Evolutionary conservation across 2,888 invertebrate species (phyloP), one percentile per base, ranked within the genome.

Genomic region (Crocallis elinguaria): DNA sequence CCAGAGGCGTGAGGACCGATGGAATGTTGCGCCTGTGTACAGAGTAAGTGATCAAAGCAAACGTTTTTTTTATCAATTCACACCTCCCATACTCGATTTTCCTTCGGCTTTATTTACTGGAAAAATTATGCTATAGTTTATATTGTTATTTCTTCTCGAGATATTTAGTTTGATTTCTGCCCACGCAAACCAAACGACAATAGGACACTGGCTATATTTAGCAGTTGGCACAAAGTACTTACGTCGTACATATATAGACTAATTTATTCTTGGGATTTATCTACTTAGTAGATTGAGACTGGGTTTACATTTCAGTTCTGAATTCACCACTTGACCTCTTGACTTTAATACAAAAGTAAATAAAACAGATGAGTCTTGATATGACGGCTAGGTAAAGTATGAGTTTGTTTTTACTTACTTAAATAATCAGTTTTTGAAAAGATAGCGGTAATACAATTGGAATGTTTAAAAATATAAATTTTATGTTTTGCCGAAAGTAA

Each of bases 21-120:
- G 86, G 86, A 84, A 83, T 83, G 77, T 75, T 69, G 66, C 73
- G 71, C 63, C 70, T 66, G 68, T 79, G 64, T 74, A 77, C 75
- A 76, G 74, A 77, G 88, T 88, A 68, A 69, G 86, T 80, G 66
- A 54, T 23, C 16, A 39, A 36, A 42, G 8, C 42, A 38, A 53
- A 56, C 19, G 25, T 13, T 42, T 39, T 39, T 21, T 44, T 41
- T 32, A 32, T 6, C 43, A 29, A 38, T 25, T 50, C 21, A 49
- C 41, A 25, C 30, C 23, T 25, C 14, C 23, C 9, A 6, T n/a
- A n/a, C 27, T 16, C 7, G 5, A 7, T 17, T 13, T 11, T 36
- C n/a, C n/a, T n/a, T n/a, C n/a, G 11, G 11, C 25, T 27, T 32
- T 33, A 33, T 23, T 42, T 25, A 19, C 3, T 32, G 11, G 19